A percentile compares a stretch with the other conserved stretches of the same genome.
Conservation (phyloP, 2,797 vertebrate species). For the Danionella dracula region DNA sequence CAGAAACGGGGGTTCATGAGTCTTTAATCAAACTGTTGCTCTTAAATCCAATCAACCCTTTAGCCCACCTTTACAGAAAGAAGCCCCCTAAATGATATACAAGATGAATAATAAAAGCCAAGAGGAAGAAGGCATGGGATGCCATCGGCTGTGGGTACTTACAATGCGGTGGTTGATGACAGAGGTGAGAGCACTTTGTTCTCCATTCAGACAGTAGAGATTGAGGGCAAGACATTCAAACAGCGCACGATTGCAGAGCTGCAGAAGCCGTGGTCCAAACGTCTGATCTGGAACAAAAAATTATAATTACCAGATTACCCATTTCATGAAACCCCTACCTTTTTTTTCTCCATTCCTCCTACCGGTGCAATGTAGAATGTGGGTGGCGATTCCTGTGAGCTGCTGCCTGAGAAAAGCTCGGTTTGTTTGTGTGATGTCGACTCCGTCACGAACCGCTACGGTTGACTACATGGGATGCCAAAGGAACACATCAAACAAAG, state of each 20-base stretch:
- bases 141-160: conserved; percentile 49
- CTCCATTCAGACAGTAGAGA: conserved; percentile 83
- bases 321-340: too few species aligned
- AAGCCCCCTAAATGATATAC: too few species aligned
- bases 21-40: too few species aligned
- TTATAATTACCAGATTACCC: too few species aligned
- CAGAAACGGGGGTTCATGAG: too few species aligned
- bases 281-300: conserved; percentile 67
- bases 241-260: conserved; percentile 87
- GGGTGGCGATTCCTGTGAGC: conserved; percentile 79
- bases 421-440: conserved; percentile 85
- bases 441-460: conserved; percentile 78
- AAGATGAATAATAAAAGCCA: background rate
- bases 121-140: background rate
- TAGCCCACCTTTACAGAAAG: background rate
- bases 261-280: conserved; percentile 80
- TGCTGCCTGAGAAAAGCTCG: conserved; percentile 85
- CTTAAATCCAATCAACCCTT: background rate
- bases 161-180: conserved; percentile 92
- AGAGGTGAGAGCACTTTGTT: conserved; percentile 79
- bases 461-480: conserved; percentile 65
- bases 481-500: background rate
- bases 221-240: conserved; percentile 91
- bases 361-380: conserved; percentile 84
- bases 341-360: too few species aligned